Base-by-base conservation (phyloP, 2,888 invertebrate genomes). In the Unio pictorum region DNA sequence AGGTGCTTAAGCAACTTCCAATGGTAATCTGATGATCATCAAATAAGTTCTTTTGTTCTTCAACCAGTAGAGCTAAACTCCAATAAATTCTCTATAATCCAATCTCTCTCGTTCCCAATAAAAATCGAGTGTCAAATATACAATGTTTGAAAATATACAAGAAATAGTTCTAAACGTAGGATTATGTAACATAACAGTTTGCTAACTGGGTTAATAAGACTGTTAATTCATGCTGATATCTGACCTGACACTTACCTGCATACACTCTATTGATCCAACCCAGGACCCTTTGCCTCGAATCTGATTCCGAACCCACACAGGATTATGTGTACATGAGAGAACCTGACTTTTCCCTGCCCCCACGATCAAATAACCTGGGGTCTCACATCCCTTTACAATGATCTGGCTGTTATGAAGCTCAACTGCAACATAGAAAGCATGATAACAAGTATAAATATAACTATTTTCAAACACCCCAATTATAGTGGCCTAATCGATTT, bases 291-390 rank as follows among this genome's bases (percentile, higher is more conserved):
- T 99, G 55, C 95, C 94, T n/a, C 97, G 95, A 4, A 96, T 91
- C 17, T 95, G 95, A 66, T 95, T 92, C 84, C 95, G 94, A 65
- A 94, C 93, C 96, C 96, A 97, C 0, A 95, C 95, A 0, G 98
- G 96, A 68, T 95, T 93, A 89, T 97, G 96, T 59, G 95, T 93
- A 68, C 95, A 93, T 89, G 98, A 98, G 1, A 96, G 91, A 78
- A 99, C 96, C 91, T 97, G 96, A 0, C 99, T 97, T 83, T 97
- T 96, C 18, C 98, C 97, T 1, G 99, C 98, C 88, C 97, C 97
- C 77, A 99, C 92, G 80, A 99, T 96, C 68, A 99, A 96, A 91
- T 99, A 99, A 23, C 99, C 99, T 80, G 95, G 95, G 0, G 98
- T 97, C 92, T 99, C 98, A 88, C 96, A 96, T 55, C 99, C 99